Percentiles rank a stretch among this genome's conserved stretches.
Conservation (phyloP, 2,888 invertebrate genomes). For the Drosophila anomalipes region DNA sequence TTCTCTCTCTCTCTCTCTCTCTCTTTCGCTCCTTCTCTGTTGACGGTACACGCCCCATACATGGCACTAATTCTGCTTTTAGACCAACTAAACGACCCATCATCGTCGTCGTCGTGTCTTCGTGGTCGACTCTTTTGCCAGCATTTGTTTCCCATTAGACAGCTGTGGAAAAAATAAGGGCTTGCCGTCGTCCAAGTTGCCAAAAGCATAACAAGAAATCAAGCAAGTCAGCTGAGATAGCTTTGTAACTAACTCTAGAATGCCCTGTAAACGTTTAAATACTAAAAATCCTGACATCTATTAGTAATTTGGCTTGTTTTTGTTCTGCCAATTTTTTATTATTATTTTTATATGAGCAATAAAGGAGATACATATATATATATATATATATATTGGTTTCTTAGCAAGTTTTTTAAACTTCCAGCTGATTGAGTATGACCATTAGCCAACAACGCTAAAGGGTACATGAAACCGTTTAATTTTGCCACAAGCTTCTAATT, state of each 20-base stretch:
- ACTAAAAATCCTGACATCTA: not conserved
- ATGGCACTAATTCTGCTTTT: constrained; percentile 71
- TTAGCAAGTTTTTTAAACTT: no score
- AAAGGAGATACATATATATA: not conserved
- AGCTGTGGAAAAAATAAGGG: constrained; percentile 60
- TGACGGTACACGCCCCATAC: constrained; percentile 66
- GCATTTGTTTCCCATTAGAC: constrained; percentile 61
- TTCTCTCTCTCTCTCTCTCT: no score
- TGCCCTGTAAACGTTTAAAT: constrained; percentile 21
- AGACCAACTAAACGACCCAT: constrained; percentile 61
- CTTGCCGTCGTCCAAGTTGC: constrained; percentile 57
- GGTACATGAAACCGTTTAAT: constrained; percentile 69
- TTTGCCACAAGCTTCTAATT: constrained; percentile 76
- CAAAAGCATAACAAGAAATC: constrained; percentile 53
- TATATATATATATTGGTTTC: not conserved
- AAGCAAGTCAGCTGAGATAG: constrained; percentile 8
- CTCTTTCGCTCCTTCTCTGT: not conserved
- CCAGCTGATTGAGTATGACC: not conserved
- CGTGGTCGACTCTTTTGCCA: constrained; percentile 23
- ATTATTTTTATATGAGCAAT: not conserved
- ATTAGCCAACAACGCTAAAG: not conserved
- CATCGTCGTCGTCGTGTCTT: constrained; percentile 22
- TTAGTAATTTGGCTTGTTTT: not conserved
- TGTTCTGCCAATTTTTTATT: not conserved
- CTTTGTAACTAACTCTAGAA: not conserved